phyloP scores from a whole-genome alignment of 2,888 invertebrate species.

The Phyllotreta cruciferae region DNA sequence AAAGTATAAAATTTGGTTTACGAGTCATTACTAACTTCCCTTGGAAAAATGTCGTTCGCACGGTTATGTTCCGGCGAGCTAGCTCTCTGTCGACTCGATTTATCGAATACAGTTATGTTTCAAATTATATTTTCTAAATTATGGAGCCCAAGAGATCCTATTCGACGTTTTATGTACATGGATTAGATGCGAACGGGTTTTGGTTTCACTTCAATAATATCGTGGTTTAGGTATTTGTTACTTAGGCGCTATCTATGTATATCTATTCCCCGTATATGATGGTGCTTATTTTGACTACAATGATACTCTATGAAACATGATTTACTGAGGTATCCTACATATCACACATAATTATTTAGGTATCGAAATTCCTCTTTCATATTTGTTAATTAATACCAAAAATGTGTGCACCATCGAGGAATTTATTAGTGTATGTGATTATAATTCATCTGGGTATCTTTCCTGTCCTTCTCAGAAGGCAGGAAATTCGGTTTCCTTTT shows the following conservation, averaged over 20 bases:
- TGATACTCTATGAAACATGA: not conserved
- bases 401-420: not conserved
- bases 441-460: constrained; percentile 24
- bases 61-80: constrained; percentile 8
- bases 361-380: not conserved
- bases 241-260: no score
- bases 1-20: no score
- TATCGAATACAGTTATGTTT: constrained; percentile 33
- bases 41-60: not conserved
- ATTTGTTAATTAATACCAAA: constrained; percentile 8
- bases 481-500: constrained; percentile 28
- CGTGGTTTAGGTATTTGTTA: not conserved
- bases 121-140: constrained; percentile 30
- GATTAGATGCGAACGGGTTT: constrained; percentile 19
- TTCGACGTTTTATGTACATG: constrained; percentile 16
- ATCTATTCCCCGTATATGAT: no score
- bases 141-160: constrained; percentile 21
- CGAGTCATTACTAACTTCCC: not conserved
- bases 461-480: constrained; percentile 29
- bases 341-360: not conserved
- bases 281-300: no score
- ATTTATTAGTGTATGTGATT: constrained; percentile 19
- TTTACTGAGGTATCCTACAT: not conserved
- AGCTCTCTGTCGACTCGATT: constrained; percentile 20
- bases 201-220: constrained; percentile 18